Evolutionary conservation across 2,113 vertebrate species (phyloP), one percentile per base, ranked within the genome.

Genomic region (Petroica traversi): DNA sequence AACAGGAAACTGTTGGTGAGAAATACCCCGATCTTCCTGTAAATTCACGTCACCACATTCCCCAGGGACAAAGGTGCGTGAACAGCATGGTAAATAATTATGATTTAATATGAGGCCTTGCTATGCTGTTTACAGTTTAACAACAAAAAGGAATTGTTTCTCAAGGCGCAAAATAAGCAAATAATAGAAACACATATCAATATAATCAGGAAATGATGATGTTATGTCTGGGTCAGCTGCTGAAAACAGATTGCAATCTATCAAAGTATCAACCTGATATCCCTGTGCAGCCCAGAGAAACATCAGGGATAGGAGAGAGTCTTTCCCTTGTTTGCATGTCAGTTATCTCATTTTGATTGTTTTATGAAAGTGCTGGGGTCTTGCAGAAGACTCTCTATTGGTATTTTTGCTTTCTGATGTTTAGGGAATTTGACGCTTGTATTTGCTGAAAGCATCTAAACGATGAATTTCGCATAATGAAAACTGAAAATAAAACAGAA

Each of bases 1-100:
- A 99, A 99, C 99, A 99, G 99, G 99, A 99, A 99, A 98, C 98
- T 98, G 98, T 98, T 99, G 99, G 99, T 99, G 99, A 99, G 99
- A 99, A 99, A 99, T 99, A 98, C 98, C 98, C 99, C 92, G 98
- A 99, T 98, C 99, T 99, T 99, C 98, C 98, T 99, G 99, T 99
- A 99, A 97, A 98, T 98, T 98, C 99, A 99, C 99, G 99, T 99
- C 99, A 99, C 98, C 97, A 96, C 98, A 96, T 98, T 99, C 98
- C 98, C 98, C 96, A 97, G 98, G 98, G 99, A 99, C 99, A 99
- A 99, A 99, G 99, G 98, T 99, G 99, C 98, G 96, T 98, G 98
- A 98, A 99, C 97, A 97, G 95, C 98, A 97, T 92, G 98, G 98
- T 99, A 99, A 99, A 99, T 99, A 99, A 98, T 98, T 97, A 97